Conservation (phyloP, 2,888 invertebrate species). For the Mayetiola destructor region DNA sequence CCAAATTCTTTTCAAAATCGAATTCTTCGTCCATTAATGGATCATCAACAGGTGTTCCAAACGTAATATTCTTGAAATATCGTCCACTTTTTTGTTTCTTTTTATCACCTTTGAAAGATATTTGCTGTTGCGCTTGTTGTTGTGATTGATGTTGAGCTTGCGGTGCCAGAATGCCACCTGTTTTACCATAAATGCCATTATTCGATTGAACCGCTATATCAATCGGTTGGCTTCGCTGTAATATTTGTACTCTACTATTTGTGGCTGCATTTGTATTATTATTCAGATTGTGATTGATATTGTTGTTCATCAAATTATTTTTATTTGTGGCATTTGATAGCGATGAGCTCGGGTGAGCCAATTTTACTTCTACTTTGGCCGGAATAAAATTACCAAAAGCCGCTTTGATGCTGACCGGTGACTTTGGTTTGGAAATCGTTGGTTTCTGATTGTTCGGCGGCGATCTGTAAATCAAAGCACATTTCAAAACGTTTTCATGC, state of each 20-base stretch:
- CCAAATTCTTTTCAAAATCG: constrained; percentile 89
- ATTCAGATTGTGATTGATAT: neutral
- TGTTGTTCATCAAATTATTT: neutral
- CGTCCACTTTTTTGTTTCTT: constrained; percentile 25
- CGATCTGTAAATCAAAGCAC: neutral
- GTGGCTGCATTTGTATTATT: neutral
- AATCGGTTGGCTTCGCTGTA: constrained; percentile 26
- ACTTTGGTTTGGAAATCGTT: constrained; percentile 18
- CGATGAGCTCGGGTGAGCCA: constrained; percentile 22
- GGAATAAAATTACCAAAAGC: constrained; percentile 34
- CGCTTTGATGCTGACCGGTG: constrained; percentile 25
- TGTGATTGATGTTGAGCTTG: neutral
- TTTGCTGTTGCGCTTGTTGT: constrained; percentile 15
- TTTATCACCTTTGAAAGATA: constrained; percentile 15
- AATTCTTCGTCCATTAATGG: constrained; percentile 50
- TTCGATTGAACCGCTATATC: constrained; percentile 26
- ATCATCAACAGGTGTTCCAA: constrained; percentile 33
- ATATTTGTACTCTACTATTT: constrained; percentile 16
- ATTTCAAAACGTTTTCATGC: neutral
- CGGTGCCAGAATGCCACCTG: neutral
- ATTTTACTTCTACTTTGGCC: constrained; percentile 30
- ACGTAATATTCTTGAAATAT: constrained; percentile 29
- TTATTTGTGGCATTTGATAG: neutral
- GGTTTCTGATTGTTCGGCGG: neutral
- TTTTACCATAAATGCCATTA: constrained; percentile 1